Evolutionary conservation across 37 sponge, comb jelly and placozoan genomes (phyloP).

Genomic region (Beroe forskalii): DNA sequence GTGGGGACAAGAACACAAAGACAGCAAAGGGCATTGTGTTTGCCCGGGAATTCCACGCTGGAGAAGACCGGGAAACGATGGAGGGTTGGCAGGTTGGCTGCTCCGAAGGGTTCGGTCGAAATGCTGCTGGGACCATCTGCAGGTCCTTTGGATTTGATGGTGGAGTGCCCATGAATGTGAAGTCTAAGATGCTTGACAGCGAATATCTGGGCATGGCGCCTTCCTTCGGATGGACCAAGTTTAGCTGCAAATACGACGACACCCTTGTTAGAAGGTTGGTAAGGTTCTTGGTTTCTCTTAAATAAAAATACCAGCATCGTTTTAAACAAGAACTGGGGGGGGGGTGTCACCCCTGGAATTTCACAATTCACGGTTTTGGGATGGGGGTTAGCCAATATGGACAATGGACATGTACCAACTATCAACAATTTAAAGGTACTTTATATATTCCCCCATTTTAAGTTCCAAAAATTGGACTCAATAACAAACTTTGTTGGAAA

Average conservation of each 20-base stretch:
- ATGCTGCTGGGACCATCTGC: slow-evolving; percentile 62
- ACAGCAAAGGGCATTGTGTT: not conserved
- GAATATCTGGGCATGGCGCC: not conserved
- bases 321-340: too few species aligned
- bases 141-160: not conserved
- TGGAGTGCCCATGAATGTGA: not conserved
- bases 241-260: slow-evolving; percentile 15
- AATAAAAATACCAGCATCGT: too few species aligned
- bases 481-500: too few species aligned
- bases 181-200: not conserved
- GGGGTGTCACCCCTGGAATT: too few species aligned
- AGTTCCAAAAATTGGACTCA: too few species aligned
- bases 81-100: not conserved
- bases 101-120: not conserved
- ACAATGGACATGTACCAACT: too few species aligned
- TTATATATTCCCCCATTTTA: too few species aligned
- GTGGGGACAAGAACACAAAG: not conserved
- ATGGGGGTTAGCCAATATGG: too few species aligned
- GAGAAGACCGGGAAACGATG: not conserved
- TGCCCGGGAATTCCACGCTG: not conserved
- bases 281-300: too few species aligned
- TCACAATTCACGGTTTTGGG: too few species aligned
- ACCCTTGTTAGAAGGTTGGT: not conserved
- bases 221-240: slow-evolving; percentile 22
- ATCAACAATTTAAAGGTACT: too few species aligned